Evolutionary conservation across 2,797 vertebrate genomes (phyloP).

Genomic region (Hippoglossus hippoglossus): DNA sequence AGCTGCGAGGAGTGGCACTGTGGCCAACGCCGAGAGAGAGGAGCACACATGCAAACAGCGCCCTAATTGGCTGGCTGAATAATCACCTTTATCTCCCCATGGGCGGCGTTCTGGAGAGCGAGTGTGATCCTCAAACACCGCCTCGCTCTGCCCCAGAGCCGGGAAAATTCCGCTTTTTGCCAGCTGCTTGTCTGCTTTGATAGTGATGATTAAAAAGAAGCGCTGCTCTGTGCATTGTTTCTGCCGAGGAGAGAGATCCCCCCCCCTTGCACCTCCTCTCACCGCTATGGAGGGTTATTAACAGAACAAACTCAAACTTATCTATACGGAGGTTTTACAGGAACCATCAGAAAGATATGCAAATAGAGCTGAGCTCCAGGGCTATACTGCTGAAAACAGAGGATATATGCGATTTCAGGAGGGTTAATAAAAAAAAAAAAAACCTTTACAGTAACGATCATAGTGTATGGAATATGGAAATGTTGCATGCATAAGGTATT

Average conservation of each 20-base stretch:
- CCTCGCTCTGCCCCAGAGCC: constrained; percentile 67
- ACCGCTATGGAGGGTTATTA: constrained; percentile 53
- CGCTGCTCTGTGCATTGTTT: constrained; percentile 70
- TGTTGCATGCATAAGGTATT: not conserved
- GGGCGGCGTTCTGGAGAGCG: constrained; percentile 57
- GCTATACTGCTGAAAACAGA: constrained; percentile 2
- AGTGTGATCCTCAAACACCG: constrained; percentile 71
- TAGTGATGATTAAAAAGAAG: constrained; percentile 84
- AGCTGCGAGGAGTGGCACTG: constrained; percentile 33
- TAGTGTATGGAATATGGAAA: not conserved
- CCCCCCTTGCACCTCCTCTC: constrained; percentile 28
- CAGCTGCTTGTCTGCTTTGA: constrained; percentile 81
- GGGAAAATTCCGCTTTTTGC: constrained; percentile 70
- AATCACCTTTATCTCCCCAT: constrained; percentile 74
- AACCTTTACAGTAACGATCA: not conserved
- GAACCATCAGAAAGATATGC: constrained; percentile 34
- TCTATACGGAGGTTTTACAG: constrained; percentile 51
- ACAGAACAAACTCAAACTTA: constrained; percentile 63
- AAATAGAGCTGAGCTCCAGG: constrained; percentile 16
- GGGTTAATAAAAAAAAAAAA: not conserved
- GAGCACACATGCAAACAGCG: constrained; percentile 63
- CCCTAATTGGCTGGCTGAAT: constrained; percentile 80
- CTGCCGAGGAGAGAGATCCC: constrained; percentile 54
- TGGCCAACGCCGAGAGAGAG: constrained; percentile 56
- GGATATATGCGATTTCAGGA: not conserved